Base-by-base conservation (phyloP, 2,888 invertebrate species). In the Sicus ferrugineus region DNA sequence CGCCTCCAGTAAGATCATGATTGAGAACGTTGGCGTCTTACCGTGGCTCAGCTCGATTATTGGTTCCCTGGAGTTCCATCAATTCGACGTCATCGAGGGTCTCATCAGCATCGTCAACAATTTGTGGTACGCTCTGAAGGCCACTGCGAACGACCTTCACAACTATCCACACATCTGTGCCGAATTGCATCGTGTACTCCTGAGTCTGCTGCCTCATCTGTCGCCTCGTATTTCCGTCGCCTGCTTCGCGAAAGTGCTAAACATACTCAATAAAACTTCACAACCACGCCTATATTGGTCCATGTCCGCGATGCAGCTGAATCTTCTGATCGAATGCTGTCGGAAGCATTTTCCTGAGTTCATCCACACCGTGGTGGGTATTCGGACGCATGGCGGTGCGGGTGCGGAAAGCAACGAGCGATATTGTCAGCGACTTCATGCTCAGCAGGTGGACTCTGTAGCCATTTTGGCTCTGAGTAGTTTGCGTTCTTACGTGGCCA, bases 21-120 rank as follows among this genome's bases (percentile, higher is more conserved):
- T 90, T 19, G 90, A 89, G 72, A 88, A 89, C 31, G 89, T 92
- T 75, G 92, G 93, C 0, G 82, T 95, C 1, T 78, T 94, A 31
- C 87, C 91, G 0, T 95, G 94, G 93, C 78, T 95, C 2, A 80
- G 82, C 58, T 82, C 85, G 34, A 79, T 87, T 2, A 76, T 87
- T 3, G 76, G 78, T 14, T 76, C 79, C 19, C 74, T 82, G 3
- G 83, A 86, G 69, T 84, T 83, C 69, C 81, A 81, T 76, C 84
- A 86, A 42, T 86, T 84, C 66, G 85, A 86, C 75, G 77, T 84
- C 11, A 83, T 86, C 48, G 85, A 86, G 69, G 83, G 81, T 19
- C 71, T 84, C 50, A 81, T 85, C 0, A 83, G 79, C 71, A 83
- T 84, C 26, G 67, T 85, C 4, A 84, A 79, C 56, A 85, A 85